Evolutionary conservation across 2,113 vertebrate genomes (phyloP).

Genomic region (rat (Rattus norvegicus)): DNA sequence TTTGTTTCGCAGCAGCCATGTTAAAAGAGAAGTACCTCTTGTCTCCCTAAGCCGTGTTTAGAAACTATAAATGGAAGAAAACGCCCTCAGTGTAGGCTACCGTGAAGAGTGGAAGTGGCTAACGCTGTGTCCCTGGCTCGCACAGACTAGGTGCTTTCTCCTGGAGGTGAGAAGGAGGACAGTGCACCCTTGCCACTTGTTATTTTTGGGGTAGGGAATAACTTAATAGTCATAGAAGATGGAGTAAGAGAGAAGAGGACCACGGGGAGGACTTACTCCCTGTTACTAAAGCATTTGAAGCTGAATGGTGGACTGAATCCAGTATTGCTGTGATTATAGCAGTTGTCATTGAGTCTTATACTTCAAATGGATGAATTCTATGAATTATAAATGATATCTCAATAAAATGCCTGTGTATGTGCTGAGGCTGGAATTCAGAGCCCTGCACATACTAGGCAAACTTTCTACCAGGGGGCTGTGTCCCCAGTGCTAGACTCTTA

Average conservation of each 20-base stretch:
- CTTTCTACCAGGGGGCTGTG: not conserved
- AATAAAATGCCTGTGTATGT: not conserved
- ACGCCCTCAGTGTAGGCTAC: not conserved
- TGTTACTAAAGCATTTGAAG: not conserved
- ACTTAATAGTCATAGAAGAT: not conserved
- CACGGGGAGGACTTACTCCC: not conserved
- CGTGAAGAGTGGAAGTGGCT: not conserved
- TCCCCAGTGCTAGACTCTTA: not conserved
- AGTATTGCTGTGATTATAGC: not conserved
- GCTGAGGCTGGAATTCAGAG: not conserved
- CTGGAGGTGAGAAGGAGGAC: not conserved
- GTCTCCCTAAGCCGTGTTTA: not conserved
- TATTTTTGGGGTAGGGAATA: not conserved
- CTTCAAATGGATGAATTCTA: not conserved
- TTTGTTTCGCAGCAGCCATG: not conserved
- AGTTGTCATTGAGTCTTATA: not conserved
- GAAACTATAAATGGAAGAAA: not conserved
- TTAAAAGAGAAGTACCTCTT: not conserved
- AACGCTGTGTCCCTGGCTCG: too few relatives aligned
- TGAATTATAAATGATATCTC: not conserved
- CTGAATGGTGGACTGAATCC: not conserved
- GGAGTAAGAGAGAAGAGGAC: not conserved
- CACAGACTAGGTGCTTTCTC: not conserved
- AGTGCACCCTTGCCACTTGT: not conserved
- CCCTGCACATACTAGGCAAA: too few relatives aligned